A percentile compares a stretch with the other conserved stretches of the same genome.
Evolutionary conservation across 2,797 vertebrate genomes (phyloP).

Genomic region (Meda fulgida): DNA sequence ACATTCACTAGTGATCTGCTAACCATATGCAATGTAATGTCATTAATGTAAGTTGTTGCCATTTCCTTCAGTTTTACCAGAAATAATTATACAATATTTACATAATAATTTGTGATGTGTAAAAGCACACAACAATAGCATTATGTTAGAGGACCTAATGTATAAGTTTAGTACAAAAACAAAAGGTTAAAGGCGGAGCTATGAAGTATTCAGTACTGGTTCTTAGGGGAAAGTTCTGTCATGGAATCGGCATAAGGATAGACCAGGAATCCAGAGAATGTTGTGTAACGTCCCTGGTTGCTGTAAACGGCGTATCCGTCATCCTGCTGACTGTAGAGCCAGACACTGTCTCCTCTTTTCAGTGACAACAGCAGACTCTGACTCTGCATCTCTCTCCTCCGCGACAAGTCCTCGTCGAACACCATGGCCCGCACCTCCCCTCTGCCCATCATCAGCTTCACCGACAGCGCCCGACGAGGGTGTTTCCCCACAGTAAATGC

Average conservation of each 20-base stretch:
- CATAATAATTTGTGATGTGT: neutral
- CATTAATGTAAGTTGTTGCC: neutral
- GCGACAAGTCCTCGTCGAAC: slow-evolving; percentile 80
- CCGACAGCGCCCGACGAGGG: slow-evolving; percentile 78
- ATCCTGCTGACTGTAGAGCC: slow-evolving; percentile 84
- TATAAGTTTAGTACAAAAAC: neutral
- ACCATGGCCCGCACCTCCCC: slow-evolving; percentile 84
- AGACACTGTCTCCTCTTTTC: slow-evolving; percentile 73
- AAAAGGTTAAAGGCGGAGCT: slow-evolving; percentile 7
- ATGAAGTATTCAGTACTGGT: slow-evolving; percentile 19
- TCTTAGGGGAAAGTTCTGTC: slow-evolving; percentile 69
- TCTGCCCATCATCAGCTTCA: slow-evolving; percentile 81
- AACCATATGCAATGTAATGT: neutral
- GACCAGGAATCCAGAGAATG: slow-evolving; percentile 83
- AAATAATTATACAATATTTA: slow-evolving; percentile 11
- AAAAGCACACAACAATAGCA: neutral
- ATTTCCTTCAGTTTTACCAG: neutral
- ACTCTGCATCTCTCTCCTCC: slow-evolving; percentile 81
- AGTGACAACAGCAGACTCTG: slow-evolving; percentile 81
- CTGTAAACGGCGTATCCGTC: slow-evolving; percentile 82
- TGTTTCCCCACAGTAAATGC: slow-evolving; percentile 84
- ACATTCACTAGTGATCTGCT: neutral
- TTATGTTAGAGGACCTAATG: neutral
- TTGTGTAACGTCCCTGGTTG: slow-evolving; percentile 84
- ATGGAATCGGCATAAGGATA: slow-evolving; percentile 69